Conservation (phyloP, 2,113 vertebrate genomes). For the Aplodontia rufa region DNA sequence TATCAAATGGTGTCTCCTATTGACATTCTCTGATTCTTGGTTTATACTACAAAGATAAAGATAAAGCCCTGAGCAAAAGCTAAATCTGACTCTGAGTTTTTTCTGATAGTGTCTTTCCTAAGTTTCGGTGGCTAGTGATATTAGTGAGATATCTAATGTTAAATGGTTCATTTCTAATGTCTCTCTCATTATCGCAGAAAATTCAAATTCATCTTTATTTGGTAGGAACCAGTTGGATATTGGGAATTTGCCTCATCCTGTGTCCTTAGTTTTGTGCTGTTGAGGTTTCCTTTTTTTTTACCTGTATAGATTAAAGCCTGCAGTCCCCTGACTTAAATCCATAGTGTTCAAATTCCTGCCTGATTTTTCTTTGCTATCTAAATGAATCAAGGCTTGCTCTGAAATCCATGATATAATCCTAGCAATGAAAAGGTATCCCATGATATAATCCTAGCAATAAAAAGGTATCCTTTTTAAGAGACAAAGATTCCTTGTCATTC, state of each 20-base stretch:
- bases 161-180: neutral
- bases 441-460: too few species aligned
- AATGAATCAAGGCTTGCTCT: constrained; percentile 3
- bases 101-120: neutral
- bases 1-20: neutral
- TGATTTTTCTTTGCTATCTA: constrained; percentile 28
- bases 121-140: neutral
- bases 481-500: neutral
- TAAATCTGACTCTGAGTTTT: neutral
- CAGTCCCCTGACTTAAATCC: neutral
- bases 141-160: neutral
- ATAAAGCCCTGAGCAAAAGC: neutral
- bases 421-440: neutral
- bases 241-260: neutral
- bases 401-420: constrained; percentile 25
- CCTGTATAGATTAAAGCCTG: neutral
- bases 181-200: neutral
- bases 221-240: neutral
- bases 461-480: neutral
- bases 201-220: neutral
- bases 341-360: neutral
- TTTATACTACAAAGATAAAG: neutral
- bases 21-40: neutral
- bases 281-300: neutral
- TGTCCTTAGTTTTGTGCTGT: neutral